Percentiles rank a stretch among this genome's conserved stretches.
phyloP scores from a whole-genome alignment of 2,888 invertebrate species.

The Ennomos erosarius region DNA sequence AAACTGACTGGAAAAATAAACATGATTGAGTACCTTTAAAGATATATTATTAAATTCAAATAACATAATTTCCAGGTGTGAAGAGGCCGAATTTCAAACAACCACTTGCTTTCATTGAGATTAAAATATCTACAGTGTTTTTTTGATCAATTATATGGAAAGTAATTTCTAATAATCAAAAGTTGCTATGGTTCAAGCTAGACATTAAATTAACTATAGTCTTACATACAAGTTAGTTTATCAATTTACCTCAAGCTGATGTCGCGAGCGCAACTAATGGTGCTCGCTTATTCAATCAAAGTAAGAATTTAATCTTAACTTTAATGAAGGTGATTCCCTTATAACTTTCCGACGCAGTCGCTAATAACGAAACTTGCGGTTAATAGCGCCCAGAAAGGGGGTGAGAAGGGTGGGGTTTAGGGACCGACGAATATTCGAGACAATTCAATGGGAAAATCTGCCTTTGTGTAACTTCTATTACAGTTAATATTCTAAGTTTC shows the following conservation, averaged over 20 bases:
- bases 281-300: conserved; percentile 63
- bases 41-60: no score
- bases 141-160: no score
- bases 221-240: conserved; percentile 1
- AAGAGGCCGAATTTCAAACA: no score
- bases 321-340: conserved; percentile 81
- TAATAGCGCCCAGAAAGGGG: conserved; percentile 60
- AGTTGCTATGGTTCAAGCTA: background rate
- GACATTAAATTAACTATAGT: background rate
- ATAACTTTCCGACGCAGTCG: conserved; percentile 78
- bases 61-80: no score
- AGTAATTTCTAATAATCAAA: background rate
- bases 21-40: background rate
- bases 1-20: conserved; percentile 6
- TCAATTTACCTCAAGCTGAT: conserved; percentile 2
- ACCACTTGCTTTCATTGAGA: no score
- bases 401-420: conserved; percentile 40
- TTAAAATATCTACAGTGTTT: no score
- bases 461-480: conserved; percentile 75
- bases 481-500: conserved; percentile 61
- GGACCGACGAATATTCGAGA: conserved; percentile 67
- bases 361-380: conserved; percentile 83
- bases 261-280: conserved; percentile 43
- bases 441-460: conserved; percentile 80
- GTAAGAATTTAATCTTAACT: conserved; percentile 80